Percentiles rank a stretch among this genome's conserved stretches.
These are phyloP conservation scores for Leptobrachium leishanense DNA, from an alignment of 2,113 vertebrate genomes.

Conservation along the genomic window DNA sequence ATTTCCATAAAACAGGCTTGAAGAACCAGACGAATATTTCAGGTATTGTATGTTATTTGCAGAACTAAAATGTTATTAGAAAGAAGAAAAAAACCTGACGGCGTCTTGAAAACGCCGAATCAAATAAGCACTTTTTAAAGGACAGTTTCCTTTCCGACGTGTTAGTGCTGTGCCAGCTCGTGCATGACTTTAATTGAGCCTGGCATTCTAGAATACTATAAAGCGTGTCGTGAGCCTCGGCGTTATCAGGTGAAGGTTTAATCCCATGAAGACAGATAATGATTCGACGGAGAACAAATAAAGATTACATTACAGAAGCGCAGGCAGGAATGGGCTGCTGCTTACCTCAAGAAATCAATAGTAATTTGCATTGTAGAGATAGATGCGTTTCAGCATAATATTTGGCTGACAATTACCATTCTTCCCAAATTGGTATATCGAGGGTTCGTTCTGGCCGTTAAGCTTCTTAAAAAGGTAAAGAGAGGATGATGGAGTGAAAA, in stretches of 20 bases:
- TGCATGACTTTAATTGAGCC: not conserved
- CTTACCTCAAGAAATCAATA: not conserved
- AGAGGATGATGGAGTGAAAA: no score
- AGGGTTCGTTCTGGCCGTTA: no score
- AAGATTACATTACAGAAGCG: slow-evolving; percentile 1
- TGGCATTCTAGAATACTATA: not conserved
- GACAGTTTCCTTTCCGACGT: not conserved
- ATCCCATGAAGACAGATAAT: not conserved
- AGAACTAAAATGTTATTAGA: not conserved
- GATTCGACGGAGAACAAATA: not conserved
- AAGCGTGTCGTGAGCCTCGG: not conserved
- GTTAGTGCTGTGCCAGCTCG: not conserved
- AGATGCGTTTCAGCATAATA: not conserved
- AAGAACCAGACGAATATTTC: slow-evolving; percentile 6
- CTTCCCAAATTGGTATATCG: no score
- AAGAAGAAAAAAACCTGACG: no score
- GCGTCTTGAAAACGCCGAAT: not conserved
- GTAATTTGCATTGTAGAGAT: not conserved
- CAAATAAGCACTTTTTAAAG: not conserved
- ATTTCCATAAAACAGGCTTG: not conserved
- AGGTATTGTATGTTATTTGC: not conserved
- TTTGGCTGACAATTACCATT: not conserved
- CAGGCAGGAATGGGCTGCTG: not conserved
- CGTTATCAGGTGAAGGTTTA: not conserved
- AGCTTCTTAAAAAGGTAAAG: no score